phyloP scores from a whole-genome alignment of 2,797 vertebrate genomes.

The Oryzias dopingdopingensis region DNA sequence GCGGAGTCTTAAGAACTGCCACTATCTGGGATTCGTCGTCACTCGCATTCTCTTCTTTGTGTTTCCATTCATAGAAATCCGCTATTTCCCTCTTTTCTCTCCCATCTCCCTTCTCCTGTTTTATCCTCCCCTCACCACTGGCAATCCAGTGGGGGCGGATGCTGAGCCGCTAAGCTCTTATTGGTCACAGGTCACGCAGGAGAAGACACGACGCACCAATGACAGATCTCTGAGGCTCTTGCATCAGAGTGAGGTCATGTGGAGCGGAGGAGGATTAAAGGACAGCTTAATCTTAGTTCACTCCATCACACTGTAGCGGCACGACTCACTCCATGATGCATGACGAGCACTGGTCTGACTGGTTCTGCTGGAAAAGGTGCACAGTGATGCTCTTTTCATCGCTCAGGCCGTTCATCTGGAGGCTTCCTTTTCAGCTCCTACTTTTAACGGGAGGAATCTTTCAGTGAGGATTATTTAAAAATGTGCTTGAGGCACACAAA shows the following conservation, averaged over 20 bases:
- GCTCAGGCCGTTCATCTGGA: not conserved
- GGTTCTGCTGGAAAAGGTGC: not conserved
- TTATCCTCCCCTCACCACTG: constrained; percentile 39
- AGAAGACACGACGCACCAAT: constrained; percentile 64
- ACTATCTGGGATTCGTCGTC: constrained; percentile 35
- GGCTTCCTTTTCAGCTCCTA: not conserved
- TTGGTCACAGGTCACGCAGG: constrained; percentile 63
- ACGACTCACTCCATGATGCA: constrained; percentile 9
- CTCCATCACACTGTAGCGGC: constrained; percentile 41
- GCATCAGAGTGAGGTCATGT: constrained; percentile 71
- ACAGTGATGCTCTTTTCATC: not conserved
- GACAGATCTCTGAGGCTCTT: constrained; percentile 26
- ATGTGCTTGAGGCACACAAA: not conserved
- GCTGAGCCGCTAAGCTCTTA: constrained; percentile 53
- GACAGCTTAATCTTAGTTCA: constrained; percentile 60
- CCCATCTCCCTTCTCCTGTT: constrained; percentile 13
- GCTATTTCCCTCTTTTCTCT: constrained; percentile 6
- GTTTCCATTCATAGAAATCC: constrained; percentile 79
- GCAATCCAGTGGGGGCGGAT: constrained; percentile 53
- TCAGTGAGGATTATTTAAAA: constrained; percentile 3
- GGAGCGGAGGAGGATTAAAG: constrained; percentile 71
- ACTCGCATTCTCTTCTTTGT: constrained; percentile 57
- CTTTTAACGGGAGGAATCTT: not conserved
- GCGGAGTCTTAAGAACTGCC: constrained; percentile 1
- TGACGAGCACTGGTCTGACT: constrained; percentile 1